phyloP scores from a whole-genome alignment of 2,888 invertebrate species.

The Plutella xylostella region DNA sequence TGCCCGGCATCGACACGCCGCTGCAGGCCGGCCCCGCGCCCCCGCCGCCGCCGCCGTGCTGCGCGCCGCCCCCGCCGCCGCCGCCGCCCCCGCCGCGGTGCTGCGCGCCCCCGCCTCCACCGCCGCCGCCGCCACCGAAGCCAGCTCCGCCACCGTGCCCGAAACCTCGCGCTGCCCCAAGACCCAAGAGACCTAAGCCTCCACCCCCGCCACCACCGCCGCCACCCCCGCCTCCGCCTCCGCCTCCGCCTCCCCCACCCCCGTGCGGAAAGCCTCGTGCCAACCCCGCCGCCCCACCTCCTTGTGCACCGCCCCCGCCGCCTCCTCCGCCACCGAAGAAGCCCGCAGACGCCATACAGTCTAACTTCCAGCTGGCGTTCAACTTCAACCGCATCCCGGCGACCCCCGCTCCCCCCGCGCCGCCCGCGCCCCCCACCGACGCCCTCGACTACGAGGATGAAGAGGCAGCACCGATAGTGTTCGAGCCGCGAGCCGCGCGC shows the following conservation, averaged over 20 bases:
- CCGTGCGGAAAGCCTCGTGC: conserved; percentile 47
- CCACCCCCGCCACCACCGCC: conserved; percentile 17
- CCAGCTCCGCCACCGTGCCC: conserved; percentile 23
- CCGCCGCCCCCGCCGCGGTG: conserved; percentile 13
- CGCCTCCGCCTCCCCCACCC: conserved; percentile 37
- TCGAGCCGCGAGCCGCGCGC: conserved; percentile 47
- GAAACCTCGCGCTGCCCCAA: conserved; percentile 22
- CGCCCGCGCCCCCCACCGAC: conserved; percentile 25
- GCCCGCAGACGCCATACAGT: conserved; percentile 41
- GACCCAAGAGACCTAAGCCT: conserved; percentile 21
- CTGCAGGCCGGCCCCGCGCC: conserved; percentile 33
- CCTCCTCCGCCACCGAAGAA: conserved; percentile 33
- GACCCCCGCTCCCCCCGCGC: conserved; percentile 21
- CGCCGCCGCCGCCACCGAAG: conserved; percentile 26
- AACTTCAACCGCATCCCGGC: conserved; percentile 47
- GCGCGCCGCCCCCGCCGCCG: conserved; percentile 2
- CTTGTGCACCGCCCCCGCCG: conserved; percentile 36
- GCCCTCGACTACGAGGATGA: conserved; percentile 19
- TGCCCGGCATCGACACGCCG: conserved; percentile 50
- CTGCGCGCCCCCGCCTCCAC: conserved; percentile 23
- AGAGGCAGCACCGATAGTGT: conserved; percentile 30
- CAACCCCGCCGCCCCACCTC: conserved; percentile 42
- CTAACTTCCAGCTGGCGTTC: conserved; percentile 52
- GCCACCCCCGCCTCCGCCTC: conserved; percentile 29
- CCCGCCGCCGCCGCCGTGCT: conserved; percentile 23